Conservation (phyloP, 2,113 vertebrate genomes). For the Himantopus leucocephalus region DNA sequence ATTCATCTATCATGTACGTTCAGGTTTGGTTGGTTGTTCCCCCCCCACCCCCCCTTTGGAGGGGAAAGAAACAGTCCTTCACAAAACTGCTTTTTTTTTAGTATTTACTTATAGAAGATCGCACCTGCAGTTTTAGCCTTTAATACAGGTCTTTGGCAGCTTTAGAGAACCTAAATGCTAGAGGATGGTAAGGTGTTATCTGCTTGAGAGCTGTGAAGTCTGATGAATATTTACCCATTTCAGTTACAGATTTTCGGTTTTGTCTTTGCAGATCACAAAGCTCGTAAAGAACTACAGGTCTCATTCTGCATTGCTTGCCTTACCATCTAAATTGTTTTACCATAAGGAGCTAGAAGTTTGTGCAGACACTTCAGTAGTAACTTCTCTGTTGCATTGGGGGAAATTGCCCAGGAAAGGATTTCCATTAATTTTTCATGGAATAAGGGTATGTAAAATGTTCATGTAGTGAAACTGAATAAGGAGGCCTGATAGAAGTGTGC, state of each 20-base stretch:
- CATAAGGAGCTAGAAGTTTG: constrained; percentile 82
- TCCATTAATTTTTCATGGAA: constrained; percentile 90
- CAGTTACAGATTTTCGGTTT: neutral
- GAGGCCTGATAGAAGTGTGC: neutral
- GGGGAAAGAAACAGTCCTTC: neutral
- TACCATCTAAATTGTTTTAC: constrained; percentile 93
- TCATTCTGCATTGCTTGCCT: constrained; percentile 81
- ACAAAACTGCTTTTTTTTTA: neutral
- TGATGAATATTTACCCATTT: neutral
- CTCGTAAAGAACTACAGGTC: constrained; percentile 93
- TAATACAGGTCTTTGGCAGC: neutral
- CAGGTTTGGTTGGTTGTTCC: too few relatives aligned
- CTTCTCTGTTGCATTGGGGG: constrained; percentile 84
- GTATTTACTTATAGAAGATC: neutral
- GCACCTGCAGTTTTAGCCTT: neutral
- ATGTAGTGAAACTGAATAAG: neutral
- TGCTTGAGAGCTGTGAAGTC: neutral
- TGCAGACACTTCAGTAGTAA: constrained; percentile 76
- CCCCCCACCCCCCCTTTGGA: neutral
- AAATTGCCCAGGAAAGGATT: constrained; percentile 87
- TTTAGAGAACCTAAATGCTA: neutral
- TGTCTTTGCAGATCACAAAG: constrained; percentile 86
- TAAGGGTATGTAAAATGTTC: constrained; percentile 78
- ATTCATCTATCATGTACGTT: neutral
- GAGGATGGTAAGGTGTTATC: neutral